Conservation (phyloP, 1,140 invertebrate species). For the Papilio dardanus region DNA sequence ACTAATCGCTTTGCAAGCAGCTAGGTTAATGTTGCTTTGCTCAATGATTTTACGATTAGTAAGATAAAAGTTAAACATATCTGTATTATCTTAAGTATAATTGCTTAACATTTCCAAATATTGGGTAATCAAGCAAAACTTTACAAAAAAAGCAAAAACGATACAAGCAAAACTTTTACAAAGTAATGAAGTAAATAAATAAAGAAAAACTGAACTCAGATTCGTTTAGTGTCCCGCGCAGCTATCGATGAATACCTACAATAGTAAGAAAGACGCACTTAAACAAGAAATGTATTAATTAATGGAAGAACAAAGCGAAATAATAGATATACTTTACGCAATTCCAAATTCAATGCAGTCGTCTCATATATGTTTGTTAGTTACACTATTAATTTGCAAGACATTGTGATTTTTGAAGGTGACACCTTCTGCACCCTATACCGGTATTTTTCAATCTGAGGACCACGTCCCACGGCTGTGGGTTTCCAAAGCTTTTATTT, state of each 20-base stretch:
- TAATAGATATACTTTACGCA: neutral
- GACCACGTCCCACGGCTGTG: neutral
- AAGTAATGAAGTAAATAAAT: too few relatives aligned
- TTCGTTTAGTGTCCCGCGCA: too few relatives aligned
- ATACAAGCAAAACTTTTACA: too few relatives aligned
- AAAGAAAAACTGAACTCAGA: too few relatives aligned
- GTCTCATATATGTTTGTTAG: neutral
- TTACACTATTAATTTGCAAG: neutral
- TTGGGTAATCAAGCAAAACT: too few relatives aligned
- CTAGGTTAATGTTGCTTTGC: neutral
- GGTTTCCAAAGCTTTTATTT: too few relatives aligned
- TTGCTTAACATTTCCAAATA: neutral
- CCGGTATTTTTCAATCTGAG: neutral
- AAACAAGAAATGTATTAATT: too few relatives aligned
- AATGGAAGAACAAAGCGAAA: neutral
- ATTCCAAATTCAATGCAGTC: neutral
- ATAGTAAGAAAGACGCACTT: too few relatives aligned
- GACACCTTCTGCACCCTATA: neutral
- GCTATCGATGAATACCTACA: too few relatives aligned
- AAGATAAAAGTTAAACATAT: neutral
- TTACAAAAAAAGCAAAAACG: too few relatives aligned
- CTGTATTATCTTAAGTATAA: neutral
- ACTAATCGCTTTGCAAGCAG: neutral
- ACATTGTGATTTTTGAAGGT: neutral
- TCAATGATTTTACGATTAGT: neutral